Conservation (phyloP, 2,113 vertebrate genomes). For the Ageneiosus marmoratus region DNA sequence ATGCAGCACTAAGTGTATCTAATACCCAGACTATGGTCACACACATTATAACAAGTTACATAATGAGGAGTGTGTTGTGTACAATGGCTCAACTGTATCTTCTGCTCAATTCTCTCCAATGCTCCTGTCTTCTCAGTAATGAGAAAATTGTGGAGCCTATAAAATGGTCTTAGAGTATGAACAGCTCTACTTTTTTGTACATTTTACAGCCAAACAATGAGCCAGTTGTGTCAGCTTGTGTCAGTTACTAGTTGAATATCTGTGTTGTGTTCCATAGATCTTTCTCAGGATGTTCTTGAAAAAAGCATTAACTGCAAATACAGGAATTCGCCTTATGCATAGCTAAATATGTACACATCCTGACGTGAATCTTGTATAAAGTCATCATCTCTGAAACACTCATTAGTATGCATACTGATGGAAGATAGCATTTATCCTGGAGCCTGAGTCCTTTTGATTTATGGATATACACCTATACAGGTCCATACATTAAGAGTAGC, state of each 20-base stretch:
- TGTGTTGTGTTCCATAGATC: neutral
- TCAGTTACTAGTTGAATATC: neutral
- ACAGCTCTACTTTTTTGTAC: neutral
- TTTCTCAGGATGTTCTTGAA: neutral
- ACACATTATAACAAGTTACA: neutral
- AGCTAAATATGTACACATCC: constrained; percentile 9
- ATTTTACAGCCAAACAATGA: neutral
- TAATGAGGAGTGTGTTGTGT: constrained; percentile 10
- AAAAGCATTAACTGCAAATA: neutral
- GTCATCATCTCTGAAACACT: neutral
- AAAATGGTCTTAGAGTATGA: constrained; percentile 1
- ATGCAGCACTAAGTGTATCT: neutral
- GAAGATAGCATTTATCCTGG: constrained; percentile 11
- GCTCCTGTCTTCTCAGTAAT: neutral
- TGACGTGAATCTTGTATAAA: neutral
- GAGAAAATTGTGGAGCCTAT: constrained; percentile 2
- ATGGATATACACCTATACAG: neutral
- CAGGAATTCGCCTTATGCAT: constrained; percentile 13
- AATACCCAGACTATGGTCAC: neutral
- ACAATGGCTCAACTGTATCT: constrained; percentile 25
- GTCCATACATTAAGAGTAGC: too few species aligned
- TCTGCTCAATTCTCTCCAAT: neutral
- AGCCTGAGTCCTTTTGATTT: neutral
- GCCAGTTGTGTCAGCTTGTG: neutral
- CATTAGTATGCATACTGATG: constrained; percentile 20